These are phyloP conservation scores for Helarctos malayanus DNA, from an alignment of 2,797 vertebrate species.

Conservation along the genomic window DNA sequence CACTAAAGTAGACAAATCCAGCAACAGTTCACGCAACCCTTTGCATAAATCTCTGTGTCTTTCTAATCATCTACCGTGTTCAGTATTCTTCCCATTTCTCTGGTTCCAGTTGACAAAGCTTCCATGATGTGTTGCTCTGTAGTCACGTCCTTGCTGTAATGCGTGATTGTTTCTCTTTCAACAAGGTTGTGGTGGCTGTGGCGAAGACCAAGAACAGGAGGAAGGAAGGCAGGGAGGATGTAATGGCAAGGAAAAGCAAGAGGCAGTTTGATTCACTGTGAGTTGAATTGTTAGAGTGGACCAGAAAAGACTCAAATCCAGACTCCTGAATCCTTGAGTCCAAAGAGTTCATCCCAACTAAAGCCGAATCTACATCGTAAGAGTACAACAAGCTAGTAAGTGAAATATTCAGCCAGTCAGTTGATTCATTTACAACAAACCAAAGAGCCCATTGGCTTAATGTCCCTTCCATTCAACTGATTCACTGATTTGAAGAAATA, in stretches of 20 bases:
- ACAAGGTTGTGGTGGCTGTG: background rate
- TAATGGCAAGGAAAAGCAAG: background rate
- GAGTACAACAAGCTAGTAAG: background rate
- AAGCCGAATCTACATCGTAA: background rate
- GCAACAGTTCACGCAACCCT: background rate
- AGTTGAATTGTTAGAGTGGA: background rate
- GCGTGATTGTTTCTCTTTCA: background rate
- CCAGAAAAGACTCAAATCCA: background rate
- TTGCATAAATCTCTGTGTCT: background rate
- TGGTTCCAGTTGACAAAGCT: background rate
- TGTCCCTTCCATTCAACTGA: background rate
- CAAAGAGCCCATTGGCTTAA: background rate
- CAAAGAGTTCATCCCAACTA: background rate
- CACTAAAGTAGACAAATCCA: background rate
- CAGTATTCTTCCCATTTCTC: background rate
- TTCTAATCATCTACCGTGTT: conserved; percentile 11
- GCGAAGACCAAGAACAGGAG: background rate
- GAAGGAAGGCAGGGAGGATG: background rate
- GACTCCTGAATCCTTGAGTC: background rate
- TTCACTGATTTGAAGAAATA: background rate
- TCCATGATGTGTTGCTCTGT: background rate
- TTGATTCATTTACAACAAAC: conserved; percentile 27
- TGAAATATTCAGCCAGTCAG: background rate
- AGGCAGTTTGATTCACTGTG: background rate
- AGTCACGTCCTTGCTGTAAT: conserved; percentile 41